Percentiles rank a stretch among this genome's conserved stretches.
These are phyloP conservation scores for Leucophenga maculata DNA, from an alignment of 2,888 invertebrate species.

Conservation along the genomic window DNA sequence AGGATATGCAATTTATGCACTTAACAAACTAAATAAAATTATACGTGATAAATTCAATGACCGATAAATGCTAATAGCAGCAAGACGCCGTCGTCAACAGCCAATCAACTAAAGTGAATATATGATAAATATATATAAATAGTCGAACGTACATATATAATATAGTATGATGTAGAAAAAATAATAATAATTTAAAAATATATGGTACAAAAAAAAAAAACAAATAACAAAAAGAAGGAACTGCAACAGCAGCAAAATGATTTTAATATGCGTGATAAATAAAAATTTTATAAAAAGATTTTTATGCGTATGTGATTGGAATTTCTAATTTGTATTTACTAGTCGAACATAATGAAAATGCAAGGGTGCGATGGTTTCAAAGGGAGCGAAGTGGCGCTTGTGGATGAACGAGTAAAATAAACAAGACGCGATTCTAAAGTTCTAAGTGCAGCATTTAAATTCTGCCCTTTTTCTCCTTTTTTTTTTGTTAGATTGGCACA, in stretches of 20 bases:
- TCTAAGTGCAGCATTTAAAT: too few species aligned
- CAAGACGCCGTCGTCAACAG: background rate
- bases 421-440: too few species aligned
- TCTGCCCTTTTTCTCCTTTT: too few species aligned
- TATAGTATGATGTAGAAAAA: background rate
- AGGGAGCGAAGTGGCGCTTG: too few species aligned
- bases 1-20: conserved; percentile 11
- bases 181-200: background rate
- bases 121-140: conserved; percentile 11
- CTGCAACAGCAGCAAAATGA: conserved; percentile 8
- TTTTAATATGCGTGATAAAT: conserved; percentile 28
- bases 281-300: conserved; percentile 23
- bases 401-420: too few species aligned
- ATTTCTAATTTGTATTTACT: conserved; percentile 23
- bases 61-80: conserved; percentile 2
- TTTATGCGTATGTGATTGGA: conserved; percentile 25
- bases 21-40: conserved; percentile 8
- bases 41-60: conserved; percentile 23
- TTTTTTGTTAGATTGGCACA: too few species aligned
- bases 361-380: too few species aligned
- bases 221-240: too few species aligned
- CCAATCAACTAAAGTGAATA: background rate
- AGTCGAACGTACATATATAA: too few species aligned
- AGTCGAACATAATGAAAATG: background rate
- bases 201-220: background rate